Evolutionary conservation across 2,113 vertebrate genomes (phyloP).

Genomic region (Tragelaphus buxtoni): DNA sequence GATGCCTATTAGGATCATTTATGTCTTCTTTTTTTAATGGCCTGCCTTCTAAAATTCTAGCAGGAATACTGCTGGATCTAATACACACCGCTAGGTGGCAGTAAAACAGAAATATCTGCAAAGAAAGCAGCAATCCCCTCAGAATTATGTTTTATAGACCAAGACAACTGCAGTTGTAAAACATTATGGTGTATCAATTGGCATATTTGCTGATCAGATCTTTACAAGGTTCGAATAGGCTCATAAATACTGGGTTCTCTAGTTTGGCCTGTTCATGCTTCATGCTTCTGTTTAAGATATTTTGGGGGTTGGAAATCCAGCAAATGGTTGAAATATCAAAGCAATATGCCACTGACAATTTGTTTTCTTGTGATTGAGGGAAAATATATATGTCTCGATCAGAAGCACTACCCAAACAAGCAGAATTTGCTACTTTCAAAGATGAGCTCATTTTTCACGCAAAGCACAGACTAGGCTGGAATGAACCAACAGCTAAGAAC

Average conservation of each 20-base stretch:
- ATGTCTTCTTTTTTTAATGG: background rate
- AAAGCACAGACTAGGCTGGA: slow-evolving; percentile 45
- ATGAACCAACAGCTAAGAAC: slow-evolving; percentile 29
- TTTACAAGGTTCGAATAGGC: slow-evolving; percentile 64
- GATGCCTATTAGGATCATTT: background rate
- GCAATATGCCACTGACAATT: slow-evolving; percentile 65
- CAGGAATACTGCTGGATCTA: background rate
- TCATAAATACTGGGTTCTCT: slow-evolving; percentile 62
- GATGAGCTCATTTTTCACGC: slow-evolving; percentile 49
- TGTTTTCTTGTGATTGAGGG: slow-evolving; percentile 62
- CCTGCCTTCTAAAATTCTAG: background rate
- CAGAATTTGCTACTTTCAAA: slow-evolving; percentile 33
- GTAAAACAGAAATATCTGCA: slow-evolving; percentile 66
- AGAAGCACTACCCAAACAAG: slow-evolving; percentile 59
- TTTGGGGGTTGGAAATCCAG: slow-evolving; percentile 47
- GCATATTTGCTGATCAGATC: slow-evolving; percentile 72
- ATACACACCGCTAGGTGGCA: slow-evolving; percentile 57
- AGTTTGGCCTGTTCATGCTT: slow-evolving; percentile 50
- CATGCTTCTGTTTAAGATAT: slow-evolving; percentile 56
- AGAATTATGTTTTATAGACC: slow-evolving; percentile 71
- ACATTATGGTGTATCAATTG: slow-evolving; percentile 74
- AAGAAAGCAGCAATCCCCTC: slow-evolving; percentile 51
- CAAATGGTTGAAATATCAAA: slow-evolving; percentile 67
- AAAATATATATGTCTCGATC: slow-evolving; percentile 59
- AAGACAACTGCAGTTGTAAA: slow-evolving; percentile 73